Percentiles rank a stretch among this genome's conserved stretches.
Conservation (phyloP, 2,113 vertebrate species). For the Colossoma macropomum region DNA sequence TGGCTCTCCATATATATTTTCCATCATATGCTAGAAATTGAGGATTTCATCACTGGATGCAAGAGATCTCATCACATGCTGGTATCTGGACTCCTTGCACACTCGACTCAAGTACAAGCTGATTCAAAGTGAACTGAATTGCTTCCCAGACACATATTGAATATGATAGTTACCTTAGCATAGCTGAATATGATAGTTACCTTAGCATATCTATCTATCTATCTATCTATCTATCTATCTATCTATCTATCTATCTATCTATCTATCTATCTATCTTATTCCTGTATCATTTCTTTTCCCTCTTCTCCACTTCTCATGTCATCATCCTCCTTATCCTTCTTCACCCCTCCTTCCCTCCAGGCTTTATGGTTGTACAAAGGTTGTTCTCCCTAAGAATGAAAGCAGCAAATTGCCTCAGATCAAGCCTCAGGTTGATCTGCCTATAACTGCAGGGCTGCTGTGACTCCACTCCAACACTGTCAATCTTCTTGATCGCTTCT, state of each 20-base stretch:
- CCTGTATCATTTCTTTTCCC: background rate
- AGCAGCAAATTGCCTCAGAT: slow-evolving; percentile 22
- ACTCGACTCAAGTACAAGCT: background rate
- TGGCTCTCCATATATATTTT: background rate
- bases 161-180: background rate
- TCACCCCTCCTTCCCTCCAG: background rate
- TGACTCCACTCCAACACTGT: slow-evolving; percentile 20
- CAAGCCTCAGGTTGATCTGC: slow-evolving; percentile 19
- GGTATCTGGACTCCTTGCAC: background rate
- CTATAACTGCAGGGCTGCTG: background rate
- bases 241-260: no score
- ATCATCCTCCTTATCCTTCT: background rate
- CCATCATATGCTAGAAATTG: background rate
- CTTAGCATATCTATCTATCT: background rate
- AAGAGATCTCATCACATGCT: background rate
- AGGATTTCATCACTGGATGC: background rate
- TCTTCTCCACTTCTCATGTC: background rate
- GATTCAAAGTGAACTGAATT: background rate
- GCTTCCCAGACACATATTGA: background rate
- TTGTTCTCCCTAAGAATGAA: background rate
- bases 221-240: no score
- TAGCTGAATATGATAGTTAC: no score
- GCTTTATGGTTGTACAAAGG: background rate
- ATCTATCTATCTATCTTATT: no score
- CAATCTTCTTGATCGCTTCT: slow-evolving; percentile 25